phyloP scores from a whole-genome alignment of 2,113 vertebrate genomes.

The Murina feae region DNA sequence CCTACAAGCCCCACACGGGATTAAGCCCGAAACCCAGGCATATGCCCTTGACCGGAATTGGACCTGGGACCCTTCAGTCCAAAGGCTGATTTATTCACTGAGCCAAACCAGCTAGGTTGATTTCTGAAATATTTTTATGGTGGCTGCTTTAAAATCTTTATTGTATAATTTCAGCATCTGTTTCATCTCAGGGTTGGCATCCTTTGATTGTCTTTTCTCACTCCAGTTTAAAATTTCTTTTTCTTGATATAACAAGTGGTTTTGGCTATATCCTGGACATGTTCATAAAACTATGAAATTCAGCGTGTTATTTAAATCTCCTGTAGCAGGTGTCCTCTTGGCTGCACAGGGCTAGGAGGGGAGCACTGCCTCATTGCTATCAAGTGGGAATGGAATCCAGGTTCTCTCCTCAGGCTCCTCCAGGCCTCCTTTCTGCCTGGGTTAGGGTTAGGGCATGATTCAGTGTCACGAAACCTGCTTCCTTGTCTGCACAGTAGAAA shows the following conservation, averaged over 20 bases:
- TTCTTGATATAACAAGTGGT: not conserved
- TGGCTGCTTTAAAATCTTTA: not conserved
- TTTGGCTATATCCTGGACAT: not conserved
- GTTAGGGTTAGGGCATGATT: not conserved
- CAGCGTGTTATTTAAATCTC: not conserved
- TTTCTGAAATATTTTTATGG: no score
- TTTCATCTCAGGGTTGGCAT: not conserved
- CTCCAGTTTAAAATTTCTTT: not conserved
- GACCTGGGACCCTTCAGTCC: no score
- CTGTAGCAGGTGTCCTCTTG: not conserved
- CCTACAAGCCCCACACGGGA: no score
- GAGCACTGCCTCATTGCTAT: not conserved
- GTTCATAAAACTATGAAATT: not conserved
- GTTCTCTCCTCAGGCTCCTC: not conserved
- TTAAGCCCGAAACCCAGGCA: no score
- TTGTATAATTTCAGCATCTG: not conserved
- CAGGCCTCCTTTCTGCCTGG: no score
- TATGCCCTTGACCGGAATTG: no score
- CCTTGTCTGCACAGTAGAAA: not conserved
- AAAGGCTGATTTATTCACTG: no score
- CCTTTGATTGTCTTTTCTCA: not conserved
- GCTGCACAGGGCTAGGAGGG: not conserved
- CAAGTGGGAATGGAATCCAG: not conserved
- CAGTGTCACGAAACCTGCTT: not conserved
- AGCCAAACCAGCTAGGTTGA: no score